phyloP scores from a whole-genome alignment of 2,113 vertebrate species.

The Oophaga pumilio region DNA sequence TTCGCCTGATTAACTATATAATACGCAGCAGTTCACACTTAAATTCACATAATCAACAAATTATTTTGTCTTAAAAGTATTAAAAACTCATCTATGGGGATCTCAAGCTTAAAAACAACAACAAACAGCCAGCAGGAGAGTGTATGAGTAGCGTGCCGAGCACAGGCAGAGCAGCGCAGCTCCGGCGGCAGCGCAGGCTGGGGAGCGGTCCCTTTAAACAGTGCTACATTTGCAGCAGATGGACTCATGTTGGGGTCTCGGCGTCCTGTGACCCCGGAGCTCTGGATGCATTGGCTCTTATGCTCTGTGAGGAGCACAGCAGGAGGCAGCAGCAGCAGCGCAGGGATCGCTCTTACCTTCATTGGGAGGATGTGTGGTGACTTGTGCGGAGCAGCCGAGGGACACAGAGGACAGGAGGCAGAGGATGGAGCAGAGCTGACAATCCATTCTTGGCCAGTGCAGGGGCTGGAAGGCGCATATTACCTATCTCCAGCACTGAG shows the following conservation, averaged over 20 bases:
- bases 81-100: background rate
- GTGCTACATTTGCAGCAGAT: background rate
- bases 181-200: too few relatives aligned
- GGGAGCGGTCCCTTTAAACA: background rate
- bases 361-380: slow-evolving; percentile 80
- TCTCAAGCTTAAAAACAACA: background rate
- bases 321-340: too few relatives aligned
- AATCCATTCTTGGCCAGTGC: slow-evolving; percentile 90
- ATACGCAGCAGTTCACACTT: background rate
- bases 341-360: too few relatives aligned
- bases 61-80: background rate
- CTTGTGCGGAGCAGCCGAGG: slow-evolving; percentile 68
- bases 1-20: background rate
- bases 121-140: background rate
- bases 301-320: too few relatives aligned
- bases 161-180: too few relatives aligned
- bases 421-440: slow-evolving; percentile 77
- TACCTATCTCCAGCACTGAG: slow-evolving; percentile 81
- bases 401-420: slow-evolving; percentile 71
- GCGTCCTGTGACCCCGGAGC: too few relatives aligned
- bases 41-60: background rate
- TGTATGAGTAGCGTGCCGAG: background rate
- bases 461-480: slow-evolving; percentile 83
- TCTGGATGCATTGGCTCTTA: too few relatives aligned
- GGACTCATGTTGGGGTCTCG: background rate